phyloP scores from a whole-genome alignment of 2,113 vertebrate genomes.

The Bubo scandiacus region DNA sequence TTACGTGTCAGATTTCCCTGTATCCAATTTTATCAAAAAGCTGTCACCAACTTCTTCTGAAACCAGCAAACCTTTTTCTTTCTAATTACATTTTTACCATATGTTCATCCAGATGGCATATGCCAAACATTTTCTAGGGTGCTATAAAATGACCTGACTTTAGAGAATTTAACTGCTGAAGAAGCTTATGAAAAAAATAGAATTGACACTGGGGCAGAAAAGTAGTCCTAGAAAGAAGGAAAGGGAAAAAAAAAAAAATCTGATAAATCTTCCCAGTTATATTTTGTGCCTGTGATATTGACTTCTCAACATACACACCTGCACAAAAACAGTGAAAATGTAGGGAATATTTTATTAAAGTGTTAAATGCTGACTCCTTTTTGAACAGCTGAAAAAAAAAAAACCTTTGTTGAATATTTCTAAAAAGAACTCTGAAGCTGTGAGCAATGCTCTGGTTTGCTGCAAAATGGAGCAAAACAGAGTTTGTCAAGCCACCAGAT shows the following conservation, averaged over 20 bases:
- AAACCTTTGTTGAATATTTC: neutral
- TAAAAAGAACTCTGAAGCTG: neutral
- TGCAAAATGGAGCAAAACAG: conserved; percentile 8
- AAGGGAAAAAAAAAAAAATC: neutral
- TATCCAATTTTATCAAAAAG: conserved; percentile 58
- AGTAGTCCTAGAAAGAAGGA: conserved; percentile 4
- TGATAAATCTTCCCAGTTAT: neutral
- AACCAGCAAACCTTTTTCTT: conserved; percentile 44
- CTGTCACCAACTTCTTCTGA: conserved; percentile 52
- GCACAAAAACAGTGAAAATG: neutral
- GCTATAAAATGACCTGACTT: conserved; percentile 72
- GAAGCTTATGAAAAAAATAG: conserved; percentile 53
- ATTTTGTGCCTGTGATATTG: neutral
- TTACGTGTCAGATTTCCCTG: conserved; percentile 51
- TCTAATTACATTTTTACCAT: conserved; percentile 71
- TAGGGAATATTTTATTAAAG: neutral
- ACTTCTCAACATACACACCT: neutral
- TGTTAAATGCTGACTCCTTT: neutral
- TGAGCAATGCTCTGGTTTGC: neutral
- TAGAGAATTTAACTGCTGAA: conserved; percentile 51
- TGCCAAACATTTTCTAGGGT: conserved; percentile 63
- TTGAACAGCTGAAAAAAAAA: neutral
- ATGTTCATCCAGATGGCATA: conserved; percentile 69
- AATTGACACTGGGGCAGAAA: conserved; percentile 24
- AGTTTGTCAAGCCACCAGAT: neutral